Base-by-base conservation (phyloP, 2,113 vertebrate genomes). In the Sminthopsis crassicaudata region DNA sequence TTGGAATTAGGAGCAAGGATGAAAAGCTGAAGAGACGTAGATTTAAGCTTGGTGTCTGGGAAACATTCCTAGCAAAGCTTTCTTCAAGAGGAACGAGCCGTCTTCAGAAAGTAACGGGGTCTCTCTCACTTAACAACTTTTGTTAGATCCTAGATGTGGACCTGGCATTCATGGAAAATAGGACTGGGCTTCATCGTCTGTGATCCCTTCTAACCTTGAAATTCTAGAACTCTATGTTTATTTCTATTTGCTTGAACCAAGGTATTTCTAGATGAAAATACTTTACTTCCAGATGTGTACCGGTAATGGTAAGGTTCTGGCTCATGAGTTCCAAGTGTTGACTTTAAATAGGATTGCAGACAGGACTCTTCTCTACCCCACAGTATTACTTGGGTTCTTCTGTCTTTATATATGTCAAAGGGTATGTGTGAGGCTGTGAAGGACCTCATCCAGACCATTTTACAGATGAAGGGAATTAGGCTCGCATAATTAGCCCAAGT, bases 241-340 rank as follows among this genome's bases (percentile, higher is more conserved):
- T 67, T 93, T 48, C 53, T 97, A n/a, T n/a, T 42, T 84, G 25
- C 84, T 0, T 89, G 94, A 7, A 36, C 14, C 27, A 90, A 48
- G 84, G 51, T 84, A 51, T 91, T 96, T 96, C 48, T 51, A 10
- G 36, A 90, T 48, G 60, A 89, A 84, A 36, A n/a, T 94, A 9
- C 42, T 12, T 92, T 53, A n/a, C 67, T 96, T 94, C 67, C 88
- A 91, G 46, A 14, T 19, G 12, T n/a, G 9, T 24, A n/a, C 48
- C n/a, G 36, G 11, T 93, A 91, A 19, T 42, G 22, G 25, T 51
- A 24, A 94, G 60, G 53, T 14, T 42, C 46, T 89, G 52, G 88
- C n/a, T 84, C n/a, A 42, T 36, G 30, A 76, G n/a, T 84, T 42
- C 16, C 16, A 23, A 84, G 19, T 84, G n/a, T 84, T 5, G 22